phyloP scores from a whole-genome alignment of 2,113 vertebrate species.

The Brachyistius frenatus region DNA sequence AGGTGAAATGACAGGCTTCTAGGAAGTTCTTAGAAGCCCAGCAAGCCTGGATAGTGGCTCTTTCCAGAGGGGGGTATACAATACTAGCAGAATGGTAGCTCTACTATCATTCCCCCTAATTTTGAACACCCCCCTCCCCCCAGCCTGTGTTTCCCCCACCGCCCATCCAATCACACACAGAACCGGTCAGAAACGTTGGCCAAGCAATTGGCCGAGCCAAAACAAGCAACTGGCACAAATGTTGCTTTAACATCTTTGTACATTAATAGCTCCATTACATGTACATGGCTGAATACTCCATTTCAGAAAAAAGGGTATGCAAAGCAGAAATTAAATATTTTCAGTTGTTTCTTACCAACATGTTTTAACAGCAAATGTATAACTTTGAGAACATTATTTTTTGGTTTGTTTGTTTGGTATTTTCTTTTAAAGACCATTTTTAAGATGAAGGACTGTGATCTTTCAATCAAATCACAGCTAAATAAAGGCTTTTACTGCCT shows the following conservation, averaged over 20 bases:
- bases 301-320: too few species aligned
- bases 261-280: background rate
- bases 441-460: background rate
- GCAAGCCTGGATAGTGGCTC: slow-evolving; percentile 57
- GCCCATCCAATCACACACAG: background rate
- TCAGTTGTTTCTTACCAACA: too few species aligned
- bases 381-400: too few species aligned
- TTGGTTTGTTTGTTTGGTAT: too few species aligned
- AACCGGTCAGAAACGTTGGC: slow-evolving; percentile 25
- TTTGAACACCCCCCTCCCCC: slow-evolving; percentile 12
- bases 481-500: background rate
- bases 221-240: background rate
- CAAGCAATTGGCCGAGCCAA: slow-evolving; percentile 1
- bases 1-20: slow-evolving; percentile 77
- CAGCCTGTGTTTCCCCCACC: slow-evolving; percentile 17
- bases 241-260: slow-evolving; percentile 20
- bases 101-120: slow-evolving; percentile 50
- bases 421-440: too few species aligned
- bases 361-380: too few species aligned
- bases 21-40: slow-evolving; percentile 59
- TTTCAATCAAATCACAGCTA: background rate
- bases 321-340: background rate
- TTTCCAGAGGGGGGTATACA: slow-evolving; percentile 51
- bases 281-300: background rate
- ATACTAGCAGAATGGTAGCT: slow-evolving; percentile 41